Conservation (phyloP, 2,888 invertebrate genomes). For the Protophormia terraenovae region DNA sequence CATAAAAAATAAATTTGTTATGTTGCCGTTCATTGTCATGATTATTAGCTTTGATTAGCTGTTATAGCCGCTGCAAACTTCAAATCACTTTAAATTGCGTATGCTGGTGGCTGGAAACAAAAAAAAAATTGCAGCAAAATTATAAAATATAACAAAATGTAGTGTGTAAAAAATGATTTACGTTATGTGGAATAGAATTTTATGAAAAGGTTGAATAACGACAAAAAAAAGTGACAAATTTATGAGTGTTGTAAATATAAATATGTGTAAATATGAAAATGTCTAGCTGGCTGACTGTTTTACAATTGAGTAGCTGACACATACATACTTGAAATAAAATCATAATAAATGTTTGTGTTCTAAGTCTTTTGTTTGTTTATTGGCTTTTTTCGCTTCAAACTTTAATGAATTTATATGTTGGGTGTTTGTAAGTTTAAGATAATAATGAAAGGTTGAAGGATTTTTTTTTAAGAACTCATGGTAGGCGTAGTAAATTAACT, state of each 20-base stretch:
- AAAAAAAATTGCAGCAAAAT: slow-evolving; percentile 5
- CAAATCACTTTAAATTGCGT: slow-evolving; percentile 54
- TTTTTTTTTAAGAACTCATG: neutral
- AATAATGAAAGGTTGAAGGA: neutral
- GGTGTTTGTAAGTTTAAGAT: neutral
- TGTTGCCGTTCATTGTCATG: slow-evolving; percentile 63
- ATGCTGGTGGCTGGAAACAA: slow-evolving; percentile 41
- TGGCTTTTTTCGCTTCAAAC: neutral
- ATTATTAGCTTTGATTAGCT: slow-evolving; percentile 66
- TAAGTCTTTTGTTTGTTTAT: slow-evolving; percentile 44
- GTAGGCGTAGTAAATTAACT: neutral
- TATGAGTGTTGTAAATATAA: slow-evolving; percentile 58
- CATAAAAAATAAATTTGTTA: slow-evolving; percentile 67
- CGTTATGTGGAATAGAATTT: slow-evolving; percentile 36
- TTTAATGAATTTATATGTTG: slow-evolving; percentile 5
- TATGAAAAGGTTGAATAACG: slow-evolving; percentile 27
- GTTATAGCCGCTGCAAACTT: slow-evolving; percentile 46
- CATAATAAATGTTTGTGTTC: slow-evolving; percentile 57
- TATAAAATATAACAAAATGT: slow-evolving; percentile 13
- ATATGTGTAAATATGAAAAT: slow-evolving; percentile 39
- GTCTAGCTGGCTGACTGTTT: slow-evolving; percentile 2
- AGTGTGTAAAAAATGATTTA: slow-evolving; percentile 58
- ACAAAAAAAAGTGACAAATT: too few relatives aligned
- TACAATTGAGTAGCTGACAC: slow-evolving; percentile 7
- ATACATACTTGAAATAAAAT: neutral